Percentiles rank a stretch among this genome's conserved stretches.
Conservation (phyloP, 2,113 vertebrate species). For the Mixornis gularis region DNA sequence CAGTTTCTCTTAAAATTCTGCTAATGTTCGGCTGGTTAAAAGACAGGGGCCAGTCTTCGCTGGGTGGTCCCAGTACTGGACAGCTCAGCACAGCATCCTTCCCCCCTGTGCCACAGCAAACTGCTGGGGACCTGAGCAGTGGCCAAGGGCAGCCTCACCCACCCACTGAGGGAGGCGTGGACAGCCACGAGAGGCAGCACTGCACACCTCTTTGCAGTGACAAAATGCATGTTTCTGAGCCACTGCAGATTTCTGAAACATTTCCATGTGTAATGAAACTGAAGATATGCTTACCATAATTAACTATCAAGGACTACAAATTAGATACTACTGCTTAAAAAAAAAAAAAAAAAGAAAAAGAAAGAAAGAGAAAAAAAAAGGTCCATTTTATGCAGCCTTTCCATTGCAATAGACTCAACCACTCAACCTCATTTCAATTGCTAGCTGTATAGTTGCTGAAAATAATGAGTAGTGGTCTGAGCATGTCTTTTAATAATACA, state of each 20-base stretch:
- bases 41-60: neutral
- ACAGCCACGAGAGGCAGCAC: neutral
- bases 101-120: neutral
- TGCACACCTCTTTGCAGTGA: neutral
- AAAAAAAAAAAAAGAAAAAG: too few relatives aligned
- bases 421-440: neutral
- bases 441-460: neutral
- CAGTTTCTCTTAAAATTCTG: neutral
- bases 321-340: neutral
- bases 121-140: neutral
- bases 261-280: neutral
- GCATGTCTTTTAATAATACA: neutral
- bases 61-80: neutral
- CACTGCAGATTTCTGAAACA: neutral
- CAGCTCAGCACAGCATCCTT: rapidly evolving
- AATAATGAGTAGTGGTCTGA: constrained; percentile 7
- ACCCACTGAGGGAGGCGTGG: rapidly evolving
- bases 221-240: neutral
- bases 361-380: too few relatives aligned
- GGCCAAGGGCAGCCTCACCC: rapidly evolving
- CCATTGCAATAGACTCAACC: neutral
- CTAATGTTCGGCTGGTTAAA: neutral
- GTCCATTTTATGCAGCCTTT: neutral
- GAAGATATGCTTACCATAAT: neutral
- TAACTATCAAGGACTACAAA: neutral